Evolutionary conservation across 2,797 vertebrate species (phyloP), one percentile per base, ranked within the genome.

Genomic region (Enteromius anoplus): DNA sequence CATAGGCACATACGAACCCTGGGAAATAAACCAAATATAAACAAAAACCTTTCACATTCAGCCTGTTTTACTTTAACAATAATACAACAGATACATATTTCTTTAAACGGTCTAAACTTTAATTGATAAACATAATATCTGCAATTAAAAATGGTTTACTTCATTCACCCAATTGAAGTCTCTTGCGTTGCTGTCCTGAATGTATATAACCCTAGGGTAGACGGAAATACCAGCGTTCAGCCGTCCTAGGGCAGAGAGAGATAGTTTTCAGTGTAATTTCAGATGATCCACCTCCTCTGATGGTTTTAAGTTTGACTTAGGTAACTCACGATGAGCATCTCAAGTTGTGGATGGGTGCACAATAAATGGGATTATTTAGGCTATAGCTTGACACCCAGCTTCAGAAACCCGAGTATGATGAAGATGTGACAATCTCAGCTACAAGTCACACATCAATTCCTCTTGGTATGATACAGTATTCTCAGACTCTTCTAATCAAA

Each of bases 261-360:
- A 75, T 82, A 26, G 71, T 55, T 40, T 81, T 75, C 58, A 51
- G 32, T 66, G 70, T 82, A 64, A 81, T 72, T 72, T 81, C 58
- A 81, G 58, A 81, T 53, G 80, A 19, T 45, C 45, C 7, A 71
- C 68, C 80, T 32, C 71, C 58, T 73, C 45, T 73, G 29, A 64
- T 26, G 70, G 58, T 73, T 75, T 51, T 53, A 53, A 23, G 12
- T 75, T 82, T 66, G 32, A 53, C 11, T 65, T 32, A 3, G 55
- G 64, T 65, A 47, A 34, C 45, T 9, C 14, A 68, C 15, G 29
- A 45, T 66, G 58, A 53, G 32, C 32, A 64, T 40, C 60, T 65
- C 60, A 75, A 75, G n/a, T 75, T 75, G 42, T 82, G 47, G 32
- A 55, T 55, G 80, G 70, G 29, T 19, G 9, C 37, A 60, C 26